A percentile compares a stretch with the other conserved stretches of the same genome.
These are phyloP conservation scores for Catonia carolina DNA, from an alignment of 2,888 invertebrate genomes.

Conservation along the genomic window DNA sequence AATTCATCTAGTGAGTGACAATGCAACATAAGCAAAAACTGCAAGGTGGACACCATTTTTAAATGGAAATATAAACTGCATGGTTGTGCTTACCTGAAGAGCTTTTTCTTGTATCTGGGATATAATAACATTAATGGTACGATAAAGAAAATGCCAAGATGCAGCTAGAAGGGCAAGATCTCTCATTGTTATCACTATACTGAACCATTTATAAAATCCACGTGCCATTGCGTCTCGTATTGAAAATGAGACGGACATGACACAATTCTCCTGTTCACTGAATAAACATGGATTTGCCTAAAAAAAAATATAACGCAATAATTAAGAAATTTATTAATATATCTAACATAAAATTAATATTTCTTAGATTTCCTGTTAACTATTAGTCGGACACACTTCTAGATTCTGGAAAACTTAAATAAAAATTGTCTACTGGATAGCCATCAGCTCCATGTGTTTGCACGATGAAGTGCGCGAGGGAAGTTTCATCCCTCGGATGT, in stretches of 20 bases:
- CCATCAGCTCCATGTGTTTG: too few species aligned
- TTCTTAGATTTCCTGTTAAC: too few species aligned
- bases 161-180: constrained; percentile 17
- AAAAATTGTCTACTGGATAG: too few species aligned
- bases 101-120: constrained; percentile 22
- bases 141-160: constrained; percentile 19
- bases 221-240: constrained; percentile 23
- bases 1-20: too few species aligned
- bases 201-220: constrained; percentile 23
- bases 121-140: constrained; percentile 5
- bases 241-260: constrained; percentile 19
- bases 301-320: neutral
- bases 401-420: too few species aligned
- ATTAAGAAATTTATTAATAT: neutral
- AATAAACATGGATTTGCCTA: constrained; percentile 25
- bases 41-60: too few species aligned
- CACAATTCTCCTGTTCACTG: constrained; percentile 20
- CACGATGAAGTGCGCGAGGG: too few species aligned
- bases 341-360: neutral
- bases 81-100: constrained; percentile 15
- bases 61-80: too few species aligned
- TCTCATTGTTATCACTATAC: constrained; percentile 20
- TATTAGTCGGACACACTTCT: too few species aligned
- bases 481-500: too few species aligned
- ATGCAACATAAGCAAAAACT: too few species aligned